Evolutionary conservation across 2,797 vertebrate genomes (phyloP).

Genomic region (Hydrophis major): DNA sequence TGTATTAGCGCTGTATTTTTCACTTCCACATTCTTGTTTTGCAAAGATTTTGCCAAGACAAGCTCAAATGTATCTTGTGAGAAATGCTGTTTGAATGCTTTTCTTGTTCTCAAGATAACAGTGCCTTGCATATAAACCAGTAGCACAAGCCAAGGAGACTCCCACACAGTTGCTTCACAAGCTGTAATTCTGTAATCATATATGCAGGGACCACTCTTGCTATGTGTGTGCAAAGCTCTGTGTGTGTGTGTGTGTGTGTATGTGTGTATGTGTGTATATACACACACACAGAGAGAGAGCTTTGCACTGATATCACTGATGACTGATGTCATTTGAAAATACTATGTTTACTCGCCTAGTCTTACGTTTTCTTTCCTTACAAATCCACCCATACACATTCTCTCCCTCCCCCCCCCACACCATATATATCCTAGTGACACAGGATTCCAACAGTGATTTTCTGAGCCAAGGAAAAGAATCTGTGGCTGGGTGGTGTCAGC

Average conservation of each 20-base stretch:
- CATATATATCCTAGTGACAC: background rate
- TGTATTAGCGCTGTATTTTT: background rate
- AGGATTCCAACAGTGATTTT: background rate
- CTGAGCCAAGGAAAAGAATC: background rate
- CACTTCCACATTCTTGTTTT: slow-evolving; percentile 13
- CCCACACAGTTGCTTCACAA: rapidly evolving
- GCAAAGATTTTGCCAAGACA: slow-evolving; percentile 15
- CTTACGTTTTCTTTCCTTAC: no score
- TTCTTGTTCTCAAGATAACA: background rate
- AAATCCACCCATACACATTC: no score
- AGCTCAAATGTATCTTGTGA: slow-evolving; percentile 13
- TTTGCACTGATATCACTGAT: no score
- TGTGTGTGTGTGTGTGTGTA: no score
- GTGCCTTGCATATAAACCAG: background rate
- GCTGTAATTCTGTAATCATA: background rate
- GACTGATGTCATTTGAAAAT: no score
- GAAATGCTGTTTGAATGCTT: background rate
- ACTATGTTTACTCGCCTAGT: no score
- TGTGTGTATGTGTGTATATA: rapidly evolving
- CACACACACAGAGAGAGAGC: no score
- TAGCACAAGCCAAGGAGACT: background rate
- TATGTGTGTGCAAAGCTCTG: background rate
- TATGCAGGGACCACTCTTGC: background rate
- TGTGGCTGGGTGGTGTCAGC: background rate
- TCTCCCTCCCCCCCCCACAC: no score